Conservation (phyloP, 2,888 invertebrate genomes). For the Torymus auratus region DNA sequence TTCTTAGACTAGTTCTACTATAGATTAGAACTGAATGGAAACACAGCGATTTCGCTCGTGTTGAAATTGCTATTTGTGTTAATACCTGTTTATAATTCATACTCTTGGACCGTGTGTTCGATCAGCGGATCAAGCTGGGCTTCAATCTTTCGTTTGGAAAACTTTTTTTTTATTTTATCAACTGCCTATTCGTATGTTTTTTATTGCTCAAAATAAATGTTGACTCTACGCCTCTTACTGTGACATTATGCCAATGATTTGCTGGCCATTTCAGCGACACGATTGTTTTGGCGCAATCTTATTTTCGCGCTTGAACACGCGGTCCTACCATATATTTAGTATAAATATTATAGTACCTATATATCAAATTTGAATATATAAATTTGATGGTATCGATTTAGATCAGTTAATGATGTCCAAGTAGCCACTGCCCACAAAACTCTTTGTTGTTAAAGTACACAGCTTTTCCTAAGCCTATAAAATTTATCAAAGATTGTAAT, state of each 20-base stretch:
- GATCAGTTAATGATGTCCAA: slow-evolving; percentile 24
- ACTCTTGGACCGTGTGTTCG: slow-evolving; percentile 49
- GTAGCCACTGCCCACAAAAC: slow-evolving; percentile 25
- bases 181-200: slow-evolving; percentile 49
- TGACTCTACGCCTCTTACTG: slow-evolving; percentile 49
- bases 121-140: slow-evolving; percentile 36
- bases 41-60: slow-evolving; percentile 34
- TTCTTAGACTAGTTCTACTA: neutral
- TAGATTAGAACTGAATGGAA: neutral
- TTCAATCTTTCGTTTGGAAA: slow-evolving; percentile 23
- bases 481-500: too few species aligned
- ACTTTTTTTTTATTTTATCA: slow-evolving; percentile 16
- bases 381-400: slow-evolving; percentile 31
- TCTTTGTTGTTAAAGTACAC: slow-evolving; percentile 2
- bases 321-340: slow-evolving; percentile 32
- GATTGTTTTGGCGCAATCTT: slow-evolving; percentile 43
- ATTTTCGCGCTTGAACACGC: slow-evolving; percentile 54
- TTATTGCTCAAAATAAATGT: slow-evolving; percentile 53
- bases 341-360: slow-evolving; percentile 30
- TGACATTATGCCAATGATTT: slow-evolving; percentile 51
- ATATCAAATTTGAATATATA: too few species aligned
- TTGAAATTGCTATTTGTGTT: slow-evolving; percentile 53
- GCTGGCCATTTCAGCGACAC: slow-evolving; percentile 32
- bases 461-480: neutral
- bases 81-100: slow-evolving; percentile 42